Percentiles rank a stretch among this genome's conserved stretches.
phyloP scores from a whole-genome alignment of 2,888 invertebrate species.

The Agrochola lota region DNA sequence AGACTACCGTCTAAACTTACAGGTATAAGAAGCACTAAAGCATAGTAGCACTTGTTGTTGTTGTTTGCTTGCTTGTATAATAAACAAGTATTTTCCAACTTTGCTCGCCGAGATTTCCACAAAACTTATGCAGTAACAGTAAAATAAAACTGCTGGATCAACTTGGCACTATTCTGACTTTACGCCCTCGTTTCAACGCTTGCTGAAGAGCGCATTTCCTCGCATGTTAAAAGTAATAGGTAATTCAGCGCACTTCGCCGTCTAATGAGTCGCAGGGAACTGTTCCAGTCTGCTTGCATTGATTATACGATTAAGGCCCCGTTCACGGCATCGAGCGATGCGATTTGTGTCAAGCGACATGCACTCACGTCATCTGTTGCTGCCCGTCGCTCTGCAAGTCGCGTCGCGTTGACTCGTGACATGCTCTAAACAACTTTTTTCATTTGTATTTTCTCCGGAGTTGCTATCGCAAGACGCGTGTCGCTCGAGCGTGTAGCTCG shows the following conservation, averaged over 20 bases:
- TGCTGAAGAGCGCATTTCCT: conserved; percentile 49
- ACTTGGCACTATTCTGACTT: conserved; percentile 28
- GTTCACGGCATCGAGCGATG: background rate
- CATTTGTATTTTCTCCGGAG: background rate
- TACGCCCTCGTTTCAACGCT: conserved; percentile 28
- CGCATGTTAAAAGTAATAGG: conserved; percentile 63
- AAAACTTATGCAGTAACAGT: conserved; percentile 32
- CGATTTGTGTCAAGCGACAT: background rate
- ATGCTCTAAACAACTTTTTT: background rate
- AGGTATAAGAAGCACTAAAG: background rate
- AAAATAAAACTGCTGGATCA: conserved; percentile 29
- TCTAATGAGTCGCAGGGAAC: conserved; percentile 54
- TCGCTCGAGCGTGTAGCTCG: background rate
- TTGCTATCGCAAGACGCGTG: background rate
- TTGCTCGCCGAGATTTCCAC: background rate
- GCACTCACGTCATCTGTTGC: background rate
- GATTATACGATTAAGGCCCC: conserved; percentile 48
- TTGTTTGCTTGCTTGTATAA: conserved; percentile 3
- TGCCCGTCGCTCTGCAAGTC: background rate
- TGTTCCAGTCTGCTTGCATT: conserved; percentile 39
- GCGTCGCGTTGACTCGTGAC: background rate
- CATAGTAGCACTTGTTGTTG: background rate
- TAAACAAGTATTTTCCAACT: background rate
- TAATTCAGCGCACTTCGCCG: conserved; percentile 57
- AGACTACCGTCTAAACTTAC: conserved; percentile 2